Evolutionary conservation across 2,113 vertebrate species (phyloP).

Genomic region (Nothobranchius kuhntae): DNA sequence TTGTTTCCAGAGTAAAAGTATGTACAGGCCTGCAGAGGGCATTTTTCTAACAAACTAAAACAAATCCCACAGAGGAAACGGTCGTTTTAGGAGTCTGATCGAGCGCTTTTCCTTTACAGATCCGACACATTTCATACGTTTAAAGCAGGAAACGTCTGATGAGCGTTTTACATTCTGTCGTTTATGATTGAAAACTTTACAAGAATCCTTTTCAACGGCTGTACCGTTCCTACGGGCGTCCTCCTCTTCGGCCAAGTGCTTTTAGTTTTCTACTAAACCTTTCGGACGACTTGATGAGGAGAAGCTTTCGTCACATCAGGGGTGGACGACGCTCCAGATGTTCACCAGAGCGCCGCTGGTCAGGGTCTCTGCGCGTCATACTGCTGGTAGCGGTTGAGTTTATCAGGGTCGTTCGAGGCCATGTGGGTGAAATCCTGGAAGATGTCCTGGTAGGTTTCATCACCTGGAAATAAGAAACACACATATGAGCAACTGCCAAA

Average conservation of each 20-base stretch:
- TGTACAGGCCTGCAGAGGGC: no score
- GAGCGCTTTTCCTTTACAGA: no score
- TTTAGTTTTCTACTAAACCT: not conserved
- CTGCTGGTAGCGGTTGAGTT: conserved; percentile 92
- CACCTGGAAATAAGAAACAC: conserved; percentile 78
- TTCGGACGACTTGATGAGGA: not conserved
- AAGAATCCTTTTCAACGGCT: conserved; percentile 21
- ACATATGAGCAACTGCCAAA: not conserved
- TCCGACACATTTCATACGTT: no score
- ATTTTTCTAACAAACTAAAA: no score
- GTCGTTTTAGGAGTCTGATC: no score
- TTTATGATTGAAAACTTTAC: not conserved
- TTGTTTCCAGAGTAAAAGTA: conserved; percentile 1
- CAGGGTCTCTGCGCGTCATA: conserved; percentile 83
- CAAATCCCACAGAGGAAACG: no score
- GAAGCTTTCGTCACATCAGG: not conserved
- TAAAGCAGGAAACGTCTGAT: not conserved
- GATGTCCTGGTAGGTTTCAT: conserved; percentile 98
- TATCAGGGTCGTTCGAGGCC: conserved; percentile 97
- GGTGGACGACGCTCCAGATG: not conserved
- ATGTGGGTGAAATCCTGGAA: conserved; percentile 98
- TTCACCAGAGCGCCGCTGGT: conserved; percentile 33
- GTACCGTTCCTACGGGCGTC: conserved; percentile 43
- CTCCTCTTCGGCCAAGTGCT: no score
- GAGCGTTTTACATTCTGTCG: conserved; percentile 44